Percentiles rank a stretch among this genome's conserved stretches.
phyloP scores from a whole-genome alignment of 1,140 invertebrate species.

The Bombyx mandarina region DNA sequence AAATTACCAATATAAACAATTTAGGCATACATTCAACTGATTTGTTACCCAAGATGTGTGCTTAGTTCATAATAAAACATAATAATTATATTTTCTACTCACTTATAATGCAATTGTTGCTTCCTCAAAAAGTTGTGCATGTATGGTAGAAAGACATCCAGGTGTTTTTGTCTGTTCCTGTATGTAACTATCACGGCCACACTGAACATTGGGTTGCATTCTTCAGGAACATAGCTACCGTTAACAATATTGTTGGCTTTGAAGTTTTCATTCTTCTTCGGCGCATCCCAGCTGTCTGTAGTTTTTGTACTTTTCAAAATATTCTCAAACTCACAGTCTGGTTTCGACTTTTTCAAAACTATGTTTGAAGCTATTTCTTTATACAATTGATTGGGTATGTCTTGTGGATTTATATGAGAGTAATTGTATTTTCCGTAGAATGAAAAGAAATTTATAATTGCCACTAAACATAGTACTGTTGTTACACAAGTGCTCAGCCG shows the following conservation, averaged over 20 bases:
- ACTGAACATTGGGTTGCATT: conserved; percentile 82
- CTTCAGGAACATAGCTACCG: conserved; percentile 80
- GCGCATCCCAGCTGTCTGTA: conserved; percentile 26
- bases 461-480: conserved; percentile 25
- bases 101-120: conserved; percentile 86
- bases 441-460: conserved; percentile 32
- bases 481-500: conserved; percentile 21
- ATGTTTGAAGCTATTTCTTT: conserved; percentile 33
- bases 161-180: conserved; percentile 84
- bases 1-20: too few relatives aligned
- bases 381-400: conserved; percentile 28
- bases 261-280: conserved; percentile 31
- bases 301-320: conserved; percentile 27
- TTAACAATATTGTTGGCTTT: conserved; percentile 29
- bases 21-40: too few relatives aligned
- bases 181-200: conserved; percentile 93
- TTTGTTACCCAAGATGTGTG: too few relatives aligned
- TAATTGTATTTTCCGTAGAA: conserved; percentile 40
- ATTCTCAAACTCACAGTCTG: conserved; percentile 39
- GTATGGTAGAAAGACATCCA: conserved; percentile 86
- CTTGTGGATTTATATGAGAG: conserved; percentile 25
- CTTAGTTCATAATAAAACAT: too few relatives aligned
- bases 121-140: conserved; percentile 91
- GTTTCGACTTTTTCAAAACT: conserved; percentile 25
- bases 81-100: conserved; percentile 15